A percentile compares a stretch with the other conserved stretches of the same genome.
These are phyloP conservation scores for Canis aureus DNA, from an alignment of 2,113 vertebrate genomes.

Conservation along the genomic window DNA sequence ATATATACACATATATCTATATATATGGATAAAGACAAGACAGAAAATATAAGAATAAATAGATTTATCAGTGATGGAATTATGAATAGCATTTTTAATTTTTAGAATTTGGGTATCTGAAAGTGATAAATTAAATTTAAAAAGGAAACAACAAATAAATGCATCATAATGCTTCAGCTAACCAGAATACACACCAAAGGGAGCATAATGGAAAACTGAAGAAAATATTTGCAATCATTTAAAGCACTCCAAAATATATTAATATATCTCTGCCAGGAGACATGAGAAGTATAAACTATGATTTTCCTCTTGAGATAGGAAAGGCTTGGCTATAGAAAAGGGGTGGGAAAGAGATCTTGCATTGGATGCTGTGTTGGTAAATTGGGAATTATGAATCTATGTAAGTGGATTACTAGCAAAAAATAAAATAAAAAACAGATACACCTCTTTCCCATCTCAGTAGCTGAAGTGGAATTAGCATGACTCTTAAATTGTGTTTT, in stretches of 20 bases:
- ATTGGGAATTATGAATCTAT: not conserved
- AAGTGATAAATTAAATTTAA: constrained; percentile 18
- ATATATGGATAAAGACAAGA: not conserved
- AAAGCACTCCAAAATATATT: not conserved
- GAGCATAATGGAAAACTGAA: not conserved
- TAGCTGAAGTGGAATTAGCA: not conserved
- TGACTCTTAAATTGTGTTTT: not conserved
- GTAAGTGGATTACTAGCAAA: not conserved
- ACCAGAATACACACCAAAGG: not conserved
- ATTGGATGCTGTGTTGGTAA: not conserved
- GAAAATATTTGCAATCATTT: not conserved
- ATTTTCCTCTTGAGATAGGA: not conserved
- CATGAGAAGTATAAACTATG: not conserved
- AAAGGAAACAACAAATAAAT: not conserved
- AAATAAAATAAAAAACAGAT: not conserved
- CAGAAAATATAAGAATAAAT: not conserved
- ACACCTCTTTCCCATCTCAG: not conserved
- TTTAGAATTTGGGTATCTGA: not conserved
- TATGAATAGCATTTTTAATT: constrained; percentile 3
- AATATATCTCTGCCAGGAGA: not conserved
- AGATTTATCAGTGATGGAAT: not conserved
- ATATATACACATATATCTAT: not conserved
- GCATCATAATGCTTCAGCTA: not conserved
- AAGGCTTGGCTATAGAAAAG: not conserved
- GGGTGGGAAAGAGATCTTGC: not conserved